phyloP scores from a whole-genome alignment of 2,113 vertebrate genomes.

The Istiophorus platypterus region DNA sequence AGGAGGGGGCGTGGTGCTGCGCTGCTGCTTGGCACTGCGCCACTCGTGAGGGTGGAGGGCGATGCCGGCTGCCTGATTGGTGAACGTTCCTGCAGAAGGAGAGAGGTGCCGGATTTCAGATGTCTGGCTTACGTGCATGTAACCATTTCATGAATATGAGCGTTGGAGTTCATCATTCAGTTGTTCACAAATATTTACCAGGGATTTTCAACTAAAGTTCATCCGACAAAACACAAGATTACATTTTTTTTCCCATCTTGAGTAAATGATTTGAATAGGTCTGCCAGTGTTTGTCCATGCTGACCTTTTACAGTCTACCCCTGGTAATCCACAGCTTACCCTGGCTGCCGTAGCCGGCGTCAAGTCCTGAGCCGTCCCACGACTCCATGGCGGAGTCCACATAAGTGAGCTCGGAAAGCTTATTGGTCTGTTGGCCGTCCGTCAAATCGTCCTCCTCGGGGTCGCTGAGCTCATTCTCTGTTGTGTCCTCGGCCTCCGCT shows the following conservation, averaged over 20 bases:
- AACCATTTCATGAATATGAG: background rate
- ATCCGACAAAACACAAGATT: background rate
- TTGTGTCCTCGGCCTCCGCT: constrained; percentile 70
- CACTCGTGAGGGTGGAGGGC: constrained; percentile 90
- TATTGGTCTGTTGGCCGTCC: constrained; percentile 90
- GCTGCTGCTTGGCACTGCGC: constrained; percentile 88
- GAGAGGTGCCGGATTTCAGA: background rate
- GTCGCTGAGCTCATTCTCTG: constrained; percentile 89
- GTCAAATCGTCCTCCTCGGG: constrained; percentile 92
- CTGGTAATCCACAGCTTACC: constrained; percentile 75
- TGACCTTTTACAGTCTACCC: background rate
- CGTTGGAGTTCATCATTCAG: background rate
- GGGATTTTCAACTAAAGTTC: background rate
- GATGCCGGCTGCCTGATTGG: constrained; percentile 86
- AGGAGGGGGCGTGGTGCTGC: constrained; percentile 86
- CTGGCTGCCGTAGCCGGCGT: constrained; percentile 92
- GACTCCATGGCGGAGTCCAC: constrained; percentile 97
- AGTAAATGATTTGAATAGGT: background rate
- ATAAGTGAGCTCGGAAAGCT: constrained; percentile 91
- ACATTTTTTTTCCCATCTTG: too few species aligned
- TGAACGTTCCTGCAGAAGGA: constrained; percentile 84
- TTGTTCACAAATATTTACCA: too few species aligned
- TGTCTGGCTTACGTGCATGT: too few species aligned
- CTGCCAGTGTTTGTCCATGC: too few species aligned
- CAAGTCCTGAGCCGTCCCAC: constrained; percentile 93